A percentile compares a stretch with the other conserved stretches of the same genome.
phyloP scores from a whole-genome alignment of 2,113 vertebrate species.

The Perccottus glenii region DNA sequence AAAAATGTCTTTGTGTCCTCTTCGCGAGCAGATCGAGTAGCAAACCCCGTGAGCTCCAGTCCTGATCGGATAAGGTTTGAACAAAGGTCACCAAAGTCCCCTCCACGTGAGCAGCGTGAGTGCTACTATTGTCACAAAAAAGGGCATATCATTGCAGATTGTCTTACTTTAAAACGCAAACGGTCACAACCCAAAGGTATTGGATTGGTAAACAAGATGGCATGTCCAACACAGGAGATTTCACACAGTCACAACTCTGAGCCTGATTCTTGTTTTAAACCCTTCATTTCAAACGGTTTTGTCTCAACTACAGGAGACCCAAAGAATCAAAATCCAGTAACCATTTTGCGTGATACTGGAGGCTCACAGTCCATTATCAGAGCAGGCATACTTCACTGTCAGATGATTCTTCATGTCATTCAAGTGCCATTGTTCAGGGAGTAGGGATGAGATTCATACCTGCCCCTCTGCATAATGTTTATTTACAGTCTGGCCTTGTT shows the following conservation, averaged over 20 bases:
- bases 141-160: too few species aligned
- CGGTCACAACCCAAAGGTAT: not conserved
- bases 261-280: constrained; percentile 1
- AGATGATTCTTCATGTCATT: not conserved
- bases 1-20: constrained; percentile 2
- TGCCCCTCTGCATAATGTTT: not conserved
- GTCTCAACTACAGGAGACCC: not conserved
- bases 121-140: constrained; percentile 10
- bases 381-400: not conserved
- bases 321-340: not conserved
- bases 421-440: not conserved
- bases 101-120: not conserved
- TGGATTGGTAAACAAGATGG: not conserved
- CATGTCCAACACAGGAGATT: not conserved
- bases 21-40: not conserved
- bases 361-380: not conserved
- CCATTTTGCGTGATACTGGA: not conserved
- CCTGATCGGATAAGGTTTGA: not conserved
- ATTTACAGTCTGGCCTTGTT: not conserved
- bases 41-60: not conserved
- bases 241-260: not conserved
- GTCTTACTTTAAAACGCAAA: not conserved
- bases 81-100: not conserved
- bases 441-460: too few species aligned
- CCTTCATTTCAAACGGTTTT: not conserved